Evolutionary conservation across 2,888 invertebrate genomes (phyloP), one percentile per base, ranked within the genome.

Genomic region (Sipha maydis): DNA sequence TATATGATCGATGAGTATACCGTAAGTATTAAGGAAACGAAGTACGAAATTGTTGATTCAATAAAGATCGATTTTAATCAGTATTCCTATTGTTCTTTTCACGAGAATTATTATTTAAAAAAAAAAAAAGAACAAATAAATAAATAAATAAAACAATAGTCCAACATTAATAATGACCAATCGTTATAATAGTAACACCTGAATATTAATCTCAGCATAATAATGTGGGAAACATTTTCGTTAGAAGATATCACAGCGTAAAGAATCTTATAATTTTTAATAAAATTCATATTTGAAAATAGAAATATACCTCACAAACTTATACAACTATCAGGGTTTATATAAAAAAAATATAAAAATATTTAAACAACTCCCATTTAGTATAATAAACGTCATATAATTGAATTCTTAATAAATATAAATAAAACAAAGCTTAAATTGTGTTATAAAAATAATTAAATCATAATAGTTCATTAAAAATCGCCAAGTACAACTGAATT

Each of bases 51-150:
- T 77, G 41, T 41, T 9, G 67, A 85, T 85, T 69, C 31, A 77
- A 76, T 61, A 84, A 61, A 41, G 34, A 78, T 28, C 48, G 67
- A 78, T 78, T 78, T 85, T 69, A n/a, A 78, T 85, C 85, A n/a
- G 85, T 76, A 28, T 77, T 77, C 0, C 77, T 34, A 69, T 85
- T 88, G 82, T 82, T 80, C 25, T 73, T 56, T 80, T 76, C 67
- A 9, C 25, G 14, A 73, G 41, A 75, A 82, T 67, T 82, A 67
- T 31, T 61, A 75, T 19, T 73, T n/a, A n/a, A n/a, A n/a, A n/a
- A n/a, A n/a, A n/a, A n/a, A n/a, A n/a, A n/a, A n/a, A n/a, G n/a
- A n/a, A n/a, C n/a, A n/a, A n/a, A n/a, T 3, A 34, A 34, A 34
- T 34, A 34, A 34, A 34, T 3, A 34, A 3, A 76, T 17, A 82